Percentiles rank a stretch among this genome's conserved stretches.
These are phyloP conservation scores for Falco novaeseelandiae DNA, from an alignment of 2,797 vertebrate species.

Conservation along the genomic window DNA sequence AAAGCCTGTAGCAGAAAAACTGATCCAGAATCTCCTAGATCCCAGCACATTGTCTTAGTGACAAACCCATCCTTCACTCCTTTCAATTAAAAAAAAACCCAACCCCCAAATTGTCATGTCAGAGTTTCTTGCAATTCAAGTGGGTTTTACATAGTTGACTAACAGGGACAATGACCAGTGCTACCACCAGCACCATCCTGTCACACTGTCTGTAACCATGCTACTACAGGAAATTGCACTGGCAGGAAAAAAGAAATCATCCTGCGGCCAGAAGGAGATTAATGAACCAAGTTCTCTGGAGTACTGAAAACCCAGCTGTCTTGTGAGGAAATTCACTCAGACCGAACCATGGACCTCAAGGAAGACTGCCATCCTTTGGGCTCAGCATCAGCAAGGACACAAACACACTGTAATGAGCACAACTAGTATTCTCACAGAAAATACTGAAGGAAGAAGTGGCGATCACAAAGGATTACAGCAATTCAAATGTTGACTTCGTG, in stretches of 20 bases:
- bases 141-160: background rate
- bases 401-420: background rate
- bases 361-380: background rate
- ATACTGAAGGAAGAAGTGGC: background rate
- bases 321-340: background rate
- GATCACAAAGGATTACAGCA: background rate
- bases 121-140: background rate
- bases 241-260: conserved; percentile 28
- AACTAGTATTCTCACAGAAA: background rate
- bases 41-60: background rate
- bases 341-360: background rate
- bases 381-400: background rate
- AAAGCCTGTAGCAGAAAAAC: background rate
- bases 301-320: background rate
- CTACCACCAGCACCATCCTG: background rate
- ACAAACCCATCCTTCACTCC: background rate
- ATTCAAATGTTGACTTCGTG: background rate
- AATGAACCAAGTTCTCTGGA: conserved; percentile 10
- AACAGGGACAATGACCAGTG: background rate
- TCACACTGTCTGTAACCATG: background rate
- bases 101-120: fast-evolving
- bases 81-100: background rate
- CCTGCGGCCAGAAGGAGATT: conserved; percentile 32
- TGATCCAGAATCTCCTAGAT: background rate
- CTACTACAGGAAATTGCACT: conserved; percentile 7